Base-by-base conservation (phyloP, 1,140 invertebrate species). In the Drosophila lacertosa region DNA sequence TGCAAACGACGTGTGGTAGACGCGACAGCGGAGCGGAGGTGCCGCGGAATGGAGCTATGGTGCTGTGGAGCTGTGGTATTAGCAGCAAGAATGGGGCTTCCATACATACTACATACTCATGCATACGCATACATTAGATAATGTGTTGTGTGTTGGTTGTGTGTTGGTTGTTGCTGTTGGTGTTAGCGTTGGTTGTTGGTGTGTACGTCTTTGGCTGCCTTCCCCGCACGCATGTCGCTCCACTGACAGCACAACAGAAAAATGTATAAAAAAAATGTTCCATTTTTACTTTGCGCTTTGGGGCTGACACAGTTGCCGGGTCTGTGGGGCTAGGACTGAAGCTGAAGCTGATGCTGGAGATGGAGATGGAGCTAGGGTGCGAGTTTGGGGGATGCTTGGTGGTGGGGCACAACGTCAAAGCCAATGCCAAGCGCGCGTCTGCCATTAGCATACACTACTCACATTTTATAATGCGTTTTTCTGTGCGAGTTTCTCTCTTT, bases 361-460 rank as follows among this genome's bases (percentile, higher is more conserved):
- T 20, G 53, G 54, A 40, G 50, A 20, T 20, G 37, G 47, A 33
- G 59, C 26, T 26, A 24, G 24, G 32, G 13, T 48, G 26, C 18
- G 53, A 15, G 6, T 29, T 53, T 40, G 48, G 50, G 11, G 42
- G 42, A 16, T 22, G 35, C 22, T 15, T 13, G 10, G 22, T 48
- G 29, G 13, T 24, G 26, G 67, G 59, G 54, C 13, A 29, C 32
- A 58, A 39, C 69, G 63, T 67, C 69, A 72, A 72, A 66, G 48
- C 24, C 69, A 67, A 60, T 54, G 67, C 53, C 62, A 51, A 63
- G 37, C 58, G 20, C 55, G 74, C 67, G 74, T 74, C 77, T 89
- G 69, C 84, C 80, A 89, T 89, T 84, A 79, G 80, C 83, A 89
- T 84, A 89, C 83, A 84, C 80, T 89, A 89, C 84, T 89, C 79